Percentiles rank a stretch among this genome's conserved stretches.
Evolutionary conservation across 2,113 vertebrate species (phyloP).

Genomic region (Rhombomys opimus): DNA sequence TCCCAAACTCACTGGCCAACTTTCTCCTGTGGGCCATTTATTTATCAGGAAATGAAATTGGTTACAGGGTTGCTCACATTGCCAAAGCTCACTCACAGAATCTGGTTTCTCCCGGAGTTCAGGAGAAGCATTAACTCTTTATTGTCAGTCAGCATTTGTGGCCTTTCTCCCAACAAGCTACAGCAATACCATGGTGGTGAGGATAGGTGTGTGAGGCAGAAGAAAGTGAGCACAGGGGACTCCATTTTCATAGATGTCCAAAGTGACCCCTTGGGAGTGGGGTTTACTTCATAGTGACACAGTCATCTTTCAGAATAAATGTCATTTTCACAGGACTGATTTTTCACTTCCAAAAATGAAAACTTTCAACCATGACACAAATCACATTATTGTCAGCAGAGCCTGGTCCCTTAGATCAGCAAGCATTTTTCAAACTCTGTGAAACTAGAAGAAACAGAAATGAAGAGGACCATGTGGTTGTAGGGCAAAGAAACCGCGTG

Average conservation of each 20-base stretch:
- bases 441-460: constrained; percentile 62
- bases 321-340: constrained; percentile 7
- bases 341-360: constrained; percentile 54
- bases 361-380: constrained; percentile 41
- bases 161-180: background rate
- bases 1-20: constrained; percentile 85
- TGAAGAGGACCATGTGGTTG: constrained; percentile 14
- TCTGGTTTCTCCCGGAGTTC: constrained; percentile 80
- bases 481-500: constrained; percentile 36
- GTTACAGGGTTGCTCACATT: constrained; percentile 87
- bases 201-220: background rate
- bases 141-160: background rate
- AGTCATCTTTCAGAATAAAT: constrained; percentile 39
- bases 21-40: constrained; percentile 87
- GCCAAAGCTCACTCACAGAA: constrained; percentile 90
- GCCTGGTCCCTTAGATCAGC: constrained; percentile 2
- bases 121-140: constrained; percentile 83
- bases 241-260: background rate
- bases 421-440: background rate
- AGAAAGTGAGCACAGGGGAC: background rate
- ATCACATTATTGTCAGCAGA: constrained; percentile 48
- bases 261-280: background rate
- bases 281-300: background rate
- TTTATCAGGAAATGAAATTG: constrained; percentile 92
- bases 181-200: background rate